phyloP scores from a whole-genome alignment of 2,113 vertebrate genomes.

The Helogale parvula region DNA sequence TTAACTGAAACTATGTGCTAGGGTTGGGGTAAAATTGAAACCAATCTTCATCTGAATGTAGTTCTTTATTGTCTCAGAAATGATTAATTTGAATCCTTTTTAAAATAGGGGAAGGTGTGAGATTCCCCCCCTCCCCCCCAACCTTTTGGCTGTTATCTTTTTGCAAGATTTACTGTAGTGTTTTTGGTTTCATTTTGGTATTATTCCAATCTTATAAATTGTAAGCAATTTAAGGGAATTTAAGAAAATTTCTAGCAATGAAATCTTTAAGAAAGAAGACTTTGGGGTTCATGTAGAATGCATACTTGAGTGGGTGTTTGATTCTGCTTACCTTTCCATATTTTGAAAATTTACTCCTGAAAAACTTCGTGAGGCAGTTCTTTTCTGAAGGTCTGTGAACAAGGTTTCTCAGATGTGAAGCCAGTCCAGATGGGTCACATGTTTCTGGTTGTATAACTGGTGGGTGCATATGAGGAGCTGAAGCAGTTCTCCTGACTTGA shows the following conservation, averaged over 20 bases:
- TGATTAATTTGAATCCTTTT: conserved; percentile 24
- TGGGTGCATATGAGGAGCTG: background rate
- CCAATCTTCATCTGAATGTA: background rate
- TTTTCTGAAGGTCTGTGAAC: conserved; percentile 17
- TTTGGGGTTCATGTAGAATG: background rate
- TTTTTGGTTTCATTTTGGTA: background rate
- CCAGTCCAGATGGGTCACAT: background rate
- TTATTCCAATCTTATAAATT: conserved; percentile 39
- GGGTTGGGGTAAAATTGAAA: conserved; percentile 57
- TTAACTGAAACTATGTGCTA: conserved; percentile 26
- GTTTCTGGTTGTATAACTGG: background rate
- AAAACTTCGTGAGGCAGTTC: background rate
- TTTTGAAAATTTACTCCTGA: background rate
- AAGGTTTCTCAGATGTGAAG: background rate
- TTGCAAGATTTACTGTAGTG: background rate
- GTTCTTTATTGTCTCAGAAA: conserved; percentile 3
- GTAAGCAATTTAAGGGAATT: conserved; percentile 33
- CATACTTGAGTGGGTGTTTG: background rate
- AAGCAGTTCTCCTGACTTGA: background rate
- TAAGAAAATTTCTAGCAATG: conserved; percentile 14
- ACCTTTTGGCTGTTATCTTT: background rate
- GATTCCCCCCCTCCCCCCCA: rapidly evolving
- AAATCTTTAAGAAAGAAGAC: background rate
- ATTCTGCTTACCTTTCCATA: background rate
- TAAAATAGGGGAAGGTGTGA: background rate